These are phyloP conservation scores for Dermatophagoides farinae DNA, from an alignment of 1,140 invertebrate species.

Conservation along the genomic window DNA sequence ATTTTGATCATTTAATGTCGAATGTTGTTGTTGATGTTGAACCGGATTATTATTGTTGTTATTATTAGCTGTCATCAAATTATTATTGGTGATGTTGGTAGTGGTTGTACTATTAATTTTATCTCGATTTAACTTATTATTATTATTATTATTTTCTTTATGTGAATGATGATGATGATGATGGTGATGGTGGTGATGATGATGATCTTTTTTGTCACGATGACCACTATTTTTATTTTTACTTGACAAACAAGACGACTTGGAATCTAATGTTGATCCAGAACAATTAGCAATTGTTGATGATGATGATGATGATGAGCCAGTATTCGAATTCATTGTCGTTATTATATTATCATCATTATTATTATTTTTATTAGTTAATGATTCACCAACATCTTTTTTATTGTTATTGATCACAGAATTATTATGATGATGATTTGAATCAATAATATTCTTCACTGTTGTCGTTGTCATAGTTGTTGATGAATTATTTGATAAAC, in stretches of 20 bases:
- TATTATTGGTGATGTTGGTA: not conserved
- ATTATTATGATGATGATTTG: not conserved
- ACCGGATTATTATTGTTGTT: not conserved
- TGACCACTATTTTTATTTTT: slow-evolving; percentile 19
- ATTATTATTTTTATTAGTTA: not conserved
- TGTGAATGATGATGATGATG: not conserved
- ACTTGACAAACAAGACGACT: slow-evolving; percentile 20
- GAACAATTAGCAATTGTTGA: not conserved
- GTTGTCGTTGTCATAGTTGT: not conserved
- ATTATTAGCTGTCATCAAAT: no score
- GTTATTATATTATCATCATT: no score
- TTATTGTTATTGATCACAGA: not conserved
- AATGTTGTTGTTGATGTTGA: no score
- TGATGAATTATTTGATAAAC: no score
- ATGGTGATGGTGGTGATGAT: slow-evolving; percentile 16
- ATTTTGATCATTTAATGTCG: no score
- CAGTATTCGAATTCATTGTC: not conserved
- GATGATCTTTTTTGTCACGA: slow-evolving; percentile 19
- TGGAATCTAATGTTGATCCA: not conserved
- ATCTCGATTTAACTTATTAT: not conserved
- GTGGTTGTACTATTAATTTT: not conserved
- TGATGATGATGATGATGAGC: no score
- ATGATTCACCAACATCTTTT: not conserved
- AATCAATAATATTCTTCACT: not conserved
- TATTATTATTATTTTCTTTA: not conserved